Conservation (phyloP, 1,140 invertebrate genomes). For the Cydia strobilella region DNA sequence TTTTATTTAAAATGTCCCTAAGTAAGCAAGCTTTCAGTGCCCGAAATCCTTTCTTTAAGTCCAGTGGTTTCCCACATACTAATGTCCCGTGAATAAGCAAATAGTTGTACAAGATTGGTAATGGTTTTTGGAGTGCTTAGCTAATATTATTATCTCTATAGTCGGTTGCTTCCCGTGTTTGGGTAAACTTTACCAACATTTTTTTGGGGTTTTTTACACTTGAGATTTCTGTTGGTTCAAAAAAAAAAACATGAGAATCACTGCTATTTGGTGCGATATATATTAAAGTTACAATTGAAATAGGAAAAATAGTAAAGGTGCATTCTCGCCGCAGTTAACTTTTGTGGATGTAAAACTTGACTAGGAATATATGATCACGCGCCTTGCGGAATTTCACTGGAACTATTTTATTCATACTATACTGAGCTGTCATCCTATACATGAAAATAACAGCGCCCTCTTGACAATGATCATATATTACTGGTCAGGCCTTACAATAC, state of each 20-base stretch:
- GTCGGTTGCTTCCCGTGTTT: conserved; percentile 28
- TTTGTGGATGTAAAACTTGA: no score
- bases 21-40: not conserved
- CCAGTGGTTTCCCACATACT: conserved; percentile 23
- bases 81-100: conserved; percentile 32
- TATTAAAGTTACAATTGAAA: no score
- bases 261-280: not conserved
- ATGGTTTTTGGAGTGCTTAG: conserved; percentile 41
- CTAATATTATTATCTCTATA: conserved; percentile 39
- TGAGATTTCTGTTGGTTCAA: not conserved
- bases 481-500: no score
- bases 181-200: conserved; percentile 27
- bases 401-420: no score
- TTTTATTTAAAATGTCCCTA: conserved; percentile 2
- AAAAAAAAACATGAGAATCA: conserved; percentile 1
- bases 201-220: conserved; percentile 17
- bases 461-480: no score
- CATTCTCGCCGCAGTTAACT: no score
- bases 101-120: conserved; percentile 35
- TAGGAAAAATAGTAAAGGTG: no score
- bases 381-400: no score
- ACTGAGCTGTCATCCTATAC: no score
- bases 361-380: no score
- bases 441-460: no score
- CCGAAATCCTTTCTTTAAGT: conserved; percentile 21